Conservation (phyloP, 2,797 vertebrate species). For the Limosa lapponica region DNA sequence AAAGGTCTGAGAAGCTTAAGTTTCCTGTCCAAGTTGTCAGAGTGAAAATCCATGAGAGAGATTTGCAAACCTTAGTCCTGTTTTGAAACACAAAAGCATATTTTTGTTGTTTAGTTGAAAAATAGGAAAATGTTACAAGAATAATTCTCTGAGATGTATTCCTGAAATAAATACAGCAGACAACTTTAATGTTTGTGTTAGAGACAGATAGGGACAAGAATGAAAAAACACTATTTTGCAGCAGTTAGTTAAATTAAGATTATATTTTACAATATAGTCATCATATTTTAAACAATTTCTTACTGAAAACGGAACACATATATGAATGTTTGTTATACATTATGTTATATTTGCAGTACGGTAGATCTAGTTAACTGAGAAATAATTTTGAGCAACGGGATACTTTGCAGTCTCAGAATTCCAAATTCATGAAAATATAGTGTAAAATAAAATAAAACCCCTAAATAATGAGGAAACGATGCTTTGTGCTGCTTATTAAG, state of each 20-base stretch:
- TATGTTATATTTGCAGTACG: neutral
- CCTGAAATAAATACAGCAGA: neutral
- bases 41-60: neutral
- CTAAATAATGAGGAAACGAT: neutral
- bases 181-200: neutral
- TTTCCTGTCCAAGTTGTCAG: neutral
- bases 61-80: neutral
- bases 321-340: neutral
- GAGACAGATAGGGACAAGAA: neutral
- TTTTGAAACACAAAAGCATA: neutral
- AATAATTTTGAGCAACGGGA: neutral
- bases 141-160: neutral
- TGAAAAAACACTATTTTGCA: neutral
- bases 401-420: neutral
- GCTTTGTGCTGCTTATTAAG: neutral
- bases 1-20: neutral
- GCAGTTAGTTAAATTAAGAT: neutral
- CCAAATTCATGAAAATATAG: neutral
- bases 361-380: neutral
- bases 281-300: neutral
- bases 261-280: neutral
- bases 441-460: neutral
- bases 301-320: neutral
- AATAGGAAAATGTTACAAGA: neutral
- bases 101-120: neutral